Conservation (phyloP, 1,140 invertebrate genomes). For the Hyposmocoma kahamanoa region DNA sequence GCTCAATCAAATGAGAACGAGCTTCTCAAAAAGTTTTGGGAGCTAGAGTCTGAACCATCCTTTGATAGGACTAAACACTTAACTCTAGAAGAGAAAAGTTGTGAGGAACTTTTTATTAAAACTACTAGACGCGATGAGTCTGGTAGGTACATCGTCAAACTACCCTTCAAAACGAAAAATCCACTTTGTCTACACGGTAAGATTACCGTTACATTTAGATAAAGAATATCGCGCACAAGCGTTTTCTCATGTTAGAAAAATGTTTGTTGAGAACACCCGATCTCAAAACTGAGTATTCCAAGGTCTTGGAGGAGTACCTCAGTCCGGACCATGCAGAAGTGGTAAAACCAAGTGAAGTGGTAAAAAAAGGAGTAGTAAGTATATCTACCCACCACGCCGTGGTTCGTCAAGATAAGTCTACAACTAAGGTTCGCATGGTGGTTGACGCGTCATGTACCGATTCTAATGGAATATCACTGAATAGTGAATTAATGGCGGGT, state of each 20-base stretch:
- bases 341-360: background rate
- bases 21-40: conserved; percentile 26
- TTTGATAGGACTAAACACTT: conserved; percentile 9
- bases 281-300: background rate
- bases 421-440: conserved; percentile 1
- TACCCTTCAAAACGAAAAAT: conserved; percentile 11
- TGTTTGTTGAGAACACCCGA: background rate
- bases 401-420: background rate
- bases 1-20: conserved; percentile 13
- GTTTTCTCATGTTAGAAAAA: background rate
- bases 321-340: background rate
- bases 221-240: background rate
- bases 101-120: conserved; percentile 20
- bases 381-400: conserved; percentile 10
- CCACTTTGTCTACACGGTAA: background rate
- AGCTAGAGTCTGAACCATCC: conserved; percentile 17
- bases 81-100: conserved; percentile 20
- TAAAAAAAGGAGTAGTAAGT: background rate
- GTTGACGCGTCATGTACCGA: conserved; percentile 1
- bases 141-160: conserved; percentile 11
- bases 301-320: background rate
- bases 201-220: no score
- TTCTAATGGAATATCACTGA: background rate
- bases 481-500: conserved; percentile 3
- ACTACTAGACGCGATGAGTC: conserved; percentile 17